phyloP scores from a whole-genome alignment of 2,113 vertebrate genomes.

The Peucedramus taeniatus region DNA sequence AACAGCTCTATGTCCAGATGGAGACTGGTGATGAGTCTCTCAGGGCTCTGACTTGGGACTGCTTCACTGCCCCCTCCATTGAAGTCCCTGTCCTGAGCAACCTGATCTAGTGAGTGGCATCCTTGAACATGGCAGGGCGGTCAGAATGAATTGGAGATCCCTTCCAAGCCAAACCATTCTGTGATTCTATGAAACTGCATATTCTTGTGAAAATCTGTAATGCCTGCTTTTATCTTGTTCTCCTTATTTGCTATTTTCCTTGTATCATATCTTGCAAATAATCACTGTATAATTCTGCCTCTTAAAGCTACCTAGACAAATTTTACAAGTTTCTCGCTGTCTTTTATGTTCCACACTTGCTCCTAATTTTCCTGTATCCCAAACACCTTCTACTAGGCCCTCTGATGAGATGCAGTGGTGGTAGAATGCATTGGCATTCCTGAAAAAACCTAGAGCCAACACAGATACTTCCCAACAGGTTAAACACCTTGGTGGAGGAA shows the following conservation, averaged over 20 bases:
- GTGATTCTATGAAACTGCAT: too few relatives aligned
- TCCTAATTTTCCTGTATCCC: neutral
- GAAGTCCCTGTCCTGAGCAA: neutral
- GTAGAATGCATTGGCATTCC: too few relatives aligned
- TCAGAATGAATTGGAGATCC: neutral
- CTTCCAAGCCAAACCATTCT: neutral
- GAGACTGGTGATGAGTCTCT: neutral
- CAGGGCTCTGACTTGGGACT: neutral
- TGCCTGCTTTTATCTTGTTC: neutral
- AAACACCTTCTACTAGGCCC: neutral
- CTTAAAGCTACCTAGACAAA: neutral
- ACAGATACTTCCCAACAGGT: neutral
- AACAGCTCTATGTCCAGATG: neutral
- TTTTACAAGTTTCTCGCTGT: neutral
- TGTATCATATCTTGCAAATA: neutral
- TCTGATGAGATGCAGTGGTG: neutral
- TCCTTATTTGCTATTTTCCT: neutral
- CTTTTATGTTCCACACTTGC: neutral
- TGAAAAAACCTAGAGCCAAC: neutral
- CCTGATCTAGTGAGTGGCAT: neutral
- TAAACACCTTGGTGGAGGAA: neutral
- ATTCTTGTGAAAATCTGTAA: neutral
- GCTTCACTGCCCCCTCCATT: neutral
- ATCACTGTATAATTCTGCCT: neutral
- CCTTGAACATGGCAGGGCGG: neutral